phyloP scores from a whole-genome alignment of 2,888 invertebrate genomes.

The Carabus problematicus region DNA sequence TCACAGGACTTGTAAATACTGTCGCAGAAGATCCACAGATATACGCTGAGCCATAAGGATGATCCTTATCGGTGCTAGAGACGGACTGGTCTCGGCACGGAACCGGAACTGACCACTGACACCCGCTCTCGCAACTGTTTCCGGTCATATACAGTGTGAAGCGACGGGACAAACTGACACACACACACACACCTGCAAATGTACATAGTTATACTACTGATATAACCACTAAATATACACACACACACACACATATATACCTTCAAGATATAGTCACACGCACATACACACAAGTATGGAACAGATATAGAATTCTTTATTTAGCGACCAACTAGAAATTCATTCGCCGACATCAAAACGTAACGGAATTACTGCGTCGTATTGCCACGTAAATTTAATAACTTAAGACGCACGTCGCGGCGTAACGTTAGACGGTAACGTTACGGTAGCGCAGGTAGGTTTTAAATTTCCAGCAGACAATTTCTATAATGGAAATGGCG shows the following conservation, averaged over 20 bases:
- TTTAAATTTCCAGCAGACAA: conserved; percentile 50
- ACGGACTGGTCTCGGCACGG: conserved; percentile 5
- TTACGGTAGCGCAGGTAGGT: conserved; percentile 43
- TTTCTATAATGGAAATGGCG: conserved; percentile 48
- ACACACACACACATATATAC: not conserved
- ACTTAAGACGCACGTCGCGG: conserved; percentile 28
- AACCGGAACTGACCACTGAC: conserved; percentile 36
- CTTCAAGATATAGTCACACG: too few relatives aligned
- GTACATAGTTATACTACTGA: not conserved
- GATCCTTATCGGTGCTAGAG: conserved; percentile 27
- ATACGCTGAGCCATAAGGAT: conserved; percentile 15
- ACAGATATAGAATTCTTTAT: not conserved
- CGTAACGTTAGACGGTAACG: not conserved
- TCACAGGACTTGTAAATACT: too few relatives aligned
- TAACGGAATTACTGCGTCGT: not conserved
- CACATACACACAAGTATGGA: not conserved
- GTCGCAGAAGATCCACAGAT: too few relatives aligned
- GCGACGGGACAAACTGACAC: too few relatives aligned
- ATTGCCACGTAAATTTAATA: conserved; percentile 30
- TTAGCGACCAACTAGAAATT: conserved; percentile 6
- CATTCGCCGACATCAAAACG: conserved; percentile 4
- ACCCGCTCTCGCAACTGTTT: conserved; percentile 33
- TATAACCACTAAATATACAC: not conserved
- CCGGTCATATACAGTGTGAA: conserved; percentile 14
- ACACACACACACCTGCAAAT: too few relatives aligned